These are phyloP conservation scores for Hippocampus mohnikei DNA, from an alignment of 2,113 vertebrate genomes.

Conservation along the genomic window DNA sequence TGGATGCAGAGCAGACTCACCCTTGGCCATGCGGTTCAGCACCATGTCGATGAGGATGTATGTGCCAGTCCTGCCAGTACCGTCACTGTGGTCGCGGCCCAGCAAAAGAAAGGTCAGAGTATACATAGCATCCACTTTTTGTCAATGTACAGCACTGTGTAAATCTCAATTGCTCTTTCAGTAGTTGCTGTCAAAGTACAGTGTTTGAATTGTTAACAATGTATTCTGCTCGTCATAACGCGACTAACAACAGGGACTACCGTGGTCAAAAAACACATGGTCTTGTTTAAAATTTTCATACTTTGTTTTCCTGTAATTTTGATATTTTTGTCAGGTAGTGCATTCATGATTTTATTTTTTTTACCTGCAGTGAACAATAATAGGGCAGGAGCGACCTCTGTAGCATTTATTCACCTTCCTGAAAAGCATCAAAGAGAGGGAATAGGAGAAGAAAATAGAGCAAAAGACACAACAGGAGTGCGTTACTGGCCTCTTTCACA, in stretches of 20 bases:
- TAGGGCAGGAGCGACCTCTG: conserved; percentile 94
- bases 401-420: conserved; percentile 99
- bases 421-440: conserved; percentile 64
- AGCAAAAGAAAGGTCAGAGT: conserved; percentile 1
- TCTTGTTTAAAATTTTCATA: background rate
- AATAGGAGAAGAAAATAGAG: conserved; percentile 33
- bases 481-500: conserved; percentile 3
- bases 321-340: background rate
- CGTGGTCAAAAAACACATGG: background rate
- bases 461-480: conserved; percentile 6
- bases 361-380: conserved; percentile 98
- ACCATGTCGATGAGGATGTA: conserved; percentile 98
- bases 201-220: background rate
- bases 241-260: background rate
- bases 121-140: no score
- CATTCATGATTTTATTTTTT: background rate
- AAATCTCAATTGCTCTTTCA: background rate
- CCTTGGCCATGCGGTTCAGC: conserved; percentile 97
- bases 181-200: background rate
- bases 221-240: background rate
- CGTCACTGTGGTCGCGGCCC: conserved; percentile 74
- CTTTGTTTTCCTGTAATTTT: background rate
- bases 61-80: conserved; percentile 86
- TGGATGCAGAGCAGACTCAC: conserved; percentile 58
- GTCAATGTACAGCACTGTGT: no score